Evolutionary conservation across 2,113 vertebrate species (phyloP).

Genomic region (Megaceryle torquata): DNA sequence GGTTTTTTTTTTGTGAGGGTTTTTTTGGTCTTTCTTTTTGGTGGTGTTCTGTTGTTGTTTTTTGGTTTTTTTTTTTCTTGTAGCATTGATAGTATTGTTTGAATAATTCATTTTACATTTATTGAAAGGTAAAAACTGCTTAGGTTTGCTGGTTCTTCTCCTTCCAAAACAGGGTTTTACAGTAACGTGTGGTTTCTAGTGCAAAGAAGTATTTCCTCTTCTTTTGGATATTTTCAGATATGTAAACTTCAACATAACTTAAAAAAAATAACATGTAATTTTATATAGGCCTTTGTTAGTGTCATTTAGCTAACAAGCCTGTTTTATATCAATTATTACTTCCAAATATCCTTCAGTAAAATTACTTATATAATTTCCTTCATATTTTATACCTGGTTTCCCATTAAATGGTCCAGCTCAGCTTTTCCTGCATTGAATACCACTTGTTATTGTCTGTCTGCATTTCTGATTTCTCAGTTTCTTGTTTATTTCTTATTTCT

Average conservation of each 20-base stretch:
- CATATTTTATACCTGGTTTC: background rate
- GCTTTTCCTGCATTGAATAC: background rate
- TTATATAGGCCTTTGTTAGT: background rate
- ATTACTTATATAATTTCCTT: background rate
- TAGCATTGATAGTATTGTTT: background rate
- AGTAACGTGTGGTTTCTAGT: background rate
- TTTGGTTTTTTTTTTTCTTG: background rate
- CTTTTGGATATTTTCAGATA: background rate
- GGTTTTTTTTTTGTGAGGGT: too few relatives aligned
- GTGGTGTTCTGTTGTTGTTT: background rate
- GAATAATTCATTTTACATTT: background rate
- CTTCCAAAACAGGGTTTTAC: background rate
- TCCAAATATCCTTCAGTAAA: background rate
- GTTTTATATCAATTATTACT: background rate
- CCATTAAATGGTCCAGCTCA: background rate
- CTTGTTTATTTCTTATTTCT: background rate
- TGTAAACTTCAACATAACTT: background rate
- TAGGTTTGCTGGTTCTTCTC: background rate
- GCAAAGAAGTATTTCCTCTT: background rate
- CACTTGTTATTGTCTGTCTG: background rate
- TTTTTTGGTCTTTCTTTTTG: background rate
- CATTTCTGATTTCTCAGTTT: background rate
- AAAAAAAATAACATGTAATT: background rate
- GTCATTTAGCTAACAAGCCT: background rate
- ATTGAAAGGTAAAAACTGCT: background rate